These are phyloP conservation scores for Fregetta grallaria DNA, from an alignment of 2,113 vertebrate genomes.

Conservation along the genomic window DNA sequence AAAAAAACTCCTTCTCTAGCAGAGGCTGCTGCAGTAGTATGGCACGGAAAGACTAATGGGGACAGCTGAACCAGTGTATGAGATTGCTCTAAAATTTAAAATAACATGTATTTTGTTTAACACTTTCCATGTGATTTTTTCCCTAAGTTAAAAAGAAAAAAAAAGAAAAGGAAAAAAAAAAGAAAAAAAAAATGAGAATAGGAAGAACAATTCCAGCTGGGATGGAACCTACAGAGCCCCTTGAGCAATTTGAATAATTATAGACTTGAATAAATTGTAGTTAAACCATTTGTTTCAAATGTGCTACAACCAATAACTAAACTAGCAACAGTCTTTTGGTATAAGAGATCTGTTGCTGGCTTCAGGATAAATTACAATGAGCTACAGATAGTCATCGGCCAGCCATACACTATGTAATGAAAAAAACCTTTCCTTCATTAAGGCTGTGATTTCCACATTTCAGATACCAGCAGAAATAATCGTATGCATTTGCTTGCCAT, in stretches of 20 bases:
- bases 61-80: background rate
- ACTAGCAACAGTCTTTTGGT: constrained; percentile 1
- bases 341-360: background rate
- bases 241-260: constrained; percentile 33
- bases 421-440: background rate
- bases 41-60: background rate
- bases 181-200: background rate
- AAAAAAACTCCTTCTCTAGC: background rate
- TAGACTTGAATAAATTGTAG: constrained; percentile 13
- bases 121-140: background rate
- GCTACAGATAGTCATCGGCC: background rate
- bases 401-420: background rate
- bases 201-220: background rate
- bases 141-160: background rate
- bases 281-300: constrained; percentile 53
- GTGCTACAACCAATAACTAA: constrained; percentile 30
- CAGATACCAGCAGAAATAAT: constrained; percentile 34
- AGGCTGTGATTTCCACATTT: background rate
- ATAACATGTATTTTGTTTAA: background rate
- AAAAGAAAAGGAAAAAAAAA: too few relatives aligned
- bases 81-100: constrained; percentile 8
- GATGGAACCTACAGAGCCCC: constrained; percentile 7
- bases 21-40: background rate
- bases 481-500: constrained; percentile 34
- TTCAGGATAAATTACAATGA: constrained; percentile 3